Evolutionary conservation across 1,140 invertebrate genomes (phyloP), one percentile per base, ranked within the genome.

Genomic region (Venustaconcha ellipsiformis): DNA sequence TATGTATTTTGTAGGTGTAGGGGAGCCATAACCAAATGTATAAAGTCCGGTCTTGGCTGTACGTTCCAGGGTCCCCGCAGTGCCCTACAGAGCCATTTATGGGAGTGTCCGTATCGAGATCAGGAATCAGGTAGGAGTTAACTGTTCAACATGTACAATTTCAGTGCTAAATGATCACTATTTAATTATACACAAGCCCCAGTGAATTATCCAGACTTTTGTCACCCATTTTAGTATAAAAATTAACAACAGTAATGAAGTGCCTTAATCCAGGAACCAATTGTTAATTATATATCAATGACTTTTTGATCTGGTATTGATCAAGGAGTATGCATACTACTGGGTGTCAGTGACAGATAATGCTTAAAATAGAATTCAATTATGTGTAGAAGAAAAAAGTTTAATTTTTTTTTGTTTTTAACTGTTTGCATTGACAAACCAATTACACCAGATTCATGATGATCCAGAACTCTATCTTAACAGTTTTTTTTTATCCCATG

Each of bases 51-150:
- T 69, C 72, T 88, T 48, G 91, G 90, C 5, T 91, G 90, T 78
- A 84, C 86, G n/a, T 90, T 90, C 73, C 88, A 91, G 70, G 90
- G 90, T 14, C 89, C 90, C 1, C 78, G 89, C 26, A 89, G 87
- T 80, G 88, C 88, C 48, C 80, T 91, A 63, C 83, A 89, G 67
- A 87, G 87, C 71, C 90, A 91, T 80, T 80, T 88, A 37, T 86
- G 85, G 84, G 86, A 90, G 74, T 88, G 88, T 85, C 81, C 81
- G 3, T 90, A 83, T 67, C 80, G 83, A 62, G 89, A 90, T 79
- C 81, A 88, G 64, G 78, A 86, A 73, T 82, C 85, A 64, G 86
- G 86, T 87, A 76, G 66, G 77, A 66, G 14, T 57, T 63, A 63
- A 12, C 12, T 14, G 57, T 18, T 17, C 12, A 20, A 48, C 57